Evolutionary conservation across 2,888 invertebrate species (phyloP), one percentile per base, ranked within the genome.

Genomic region (Dicycla oo): DNA sequence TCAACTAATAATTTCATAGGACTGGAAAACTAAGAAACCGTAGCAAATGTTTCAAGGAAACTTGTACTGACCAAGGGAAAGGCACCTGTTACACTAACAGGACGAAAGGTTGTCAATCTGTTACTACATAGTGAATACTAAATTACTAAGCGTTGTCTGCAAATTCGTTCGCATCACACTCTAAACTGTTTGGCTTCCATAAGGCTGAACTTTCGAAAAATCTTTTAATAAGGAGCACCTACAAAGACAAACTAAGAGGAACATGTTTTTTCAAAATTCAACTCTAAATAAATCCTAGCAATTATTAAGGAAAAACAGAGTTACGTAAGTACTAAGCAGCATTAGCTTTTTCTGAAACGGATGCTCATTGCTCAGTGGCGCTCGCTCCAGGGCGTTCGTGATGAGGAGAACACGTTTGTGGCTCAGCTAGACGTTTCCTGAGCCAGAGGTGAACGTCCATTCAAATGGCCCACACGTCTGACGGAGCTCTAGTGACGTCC

Each of bases 391-490:
- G 76, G 45, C 68, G 64, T 63, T 80, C 83, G 81, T 75, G 74
- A 72, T 76, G 63, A 80, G 65, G 64, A 83, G 65, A 81, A 81
- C 81, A 70, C 83, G 81, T 83, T 80, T 69, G 64, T 71, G 61
- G 71, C 68, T 58, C 57, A 70, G 80, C 69, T 64, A 74, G 67
- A 69, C 71, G 56, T 61, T 69, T 83, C 67, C 58, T 57, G 69
- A 82, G 83, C 69, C 81, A 70, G 74, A 82, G 85, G 85, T 83
- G 77, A 85, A 82, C 71, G 83, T 73, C 77, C 85, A 85, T 67
- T 73, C 76, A 69, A 84, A 82, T 75, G 77, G 74, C 64, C 63
- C 62, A 71, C 76, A 65, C 66, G 74, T 60, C 65, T 70, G 83
- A 76, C 61, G 34, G 10, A 10, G 51, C 34, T 30, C 62, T 49